Evolutionary conservation across 2,113 vertebrate species (phyloP).

Genomic region (Petrocephalus zakoni): DNA sequence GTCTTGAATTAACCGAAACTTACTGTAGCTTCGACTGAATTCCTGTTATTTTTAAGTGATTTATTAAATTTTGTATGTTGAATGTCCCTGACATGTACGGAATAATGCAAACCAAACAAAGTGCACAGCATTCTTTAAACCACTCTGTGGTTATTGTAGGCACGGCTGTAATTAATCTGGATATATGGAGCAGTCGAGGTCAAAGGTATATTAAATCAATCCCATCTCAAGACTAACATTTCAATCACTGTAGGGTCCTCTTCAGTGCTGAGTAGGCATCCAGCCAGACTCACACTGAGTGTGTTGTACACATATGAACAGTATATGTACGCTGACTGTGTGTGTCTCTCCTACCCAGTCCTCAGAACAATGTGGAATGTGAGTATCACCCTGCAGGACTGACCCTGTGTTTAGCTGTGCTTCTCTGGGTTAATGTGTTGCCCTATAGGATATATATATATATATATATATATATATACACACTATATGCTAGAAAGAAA

Average conservation of each 20-base stretch:
- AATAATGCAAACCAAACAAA: neutral
- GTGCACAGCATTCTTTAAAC: neutral
- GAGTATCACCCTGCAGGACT: constrained; percentile 56
- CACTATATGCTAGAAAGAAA: neutral
- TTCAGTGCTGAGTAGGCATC: constrained; percentile 31
- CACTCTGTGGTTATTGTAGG: neutral
- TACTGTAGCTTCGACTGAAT: neutral
- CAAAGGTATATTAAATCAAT: neutral
- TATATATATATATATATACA: neutral
- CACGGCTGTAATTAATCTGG: neutral
- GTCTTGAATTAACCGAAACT: constrained; percentile 4
- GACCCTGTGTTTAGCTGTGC: neutral
- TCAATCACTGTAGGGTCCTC: neutral
- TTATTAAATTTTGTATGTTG: neutral
- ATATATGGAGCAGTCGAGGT: neutral
- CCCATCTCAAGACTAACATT: constrained; percentile 8
- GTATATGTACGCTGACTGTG: constrained; percentile 40
- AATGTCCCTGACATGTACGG: neutral
- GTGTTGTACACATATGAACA: constrained; percentile 25
- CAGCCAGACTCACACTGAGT: constrained; percentile 61
- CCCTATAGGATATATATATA: neutral
- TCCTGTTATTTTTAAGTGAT: neutral
- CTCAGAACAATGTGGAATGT: constrained; percentile 72
- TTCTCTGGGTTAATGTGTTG: neutral
- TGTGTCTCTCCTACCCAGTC: constrained; percentile 68